phyloP scores from a whole-genome alignment of 2,113 vertebrate genomes.

The Tragelaphus imberbis region DNA sequence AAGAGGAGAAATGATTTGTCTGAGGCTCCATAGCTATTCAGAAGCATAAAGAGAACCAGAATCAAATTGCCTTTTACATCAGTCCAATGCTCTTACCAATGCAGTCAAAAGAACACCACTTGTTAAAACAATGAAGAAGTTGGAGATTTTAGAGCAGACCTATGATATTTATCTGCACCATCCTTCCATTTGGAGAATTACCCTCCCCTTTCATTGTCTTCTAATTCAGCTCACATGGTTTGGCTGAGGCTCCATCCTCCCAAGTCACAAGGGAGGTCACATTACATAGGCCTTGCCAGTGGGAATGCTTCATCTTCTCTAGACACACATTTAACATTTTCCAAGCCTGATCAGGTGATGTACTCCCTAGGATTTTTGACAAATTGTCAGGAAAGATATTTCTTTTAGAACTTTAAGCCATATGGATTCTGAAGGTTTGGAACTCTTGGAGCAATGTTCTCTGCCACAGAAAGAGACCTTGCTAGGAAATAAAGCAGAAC shows the following conservation, averaged over 20 bases:
- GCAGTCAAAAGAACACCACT: not conserved
- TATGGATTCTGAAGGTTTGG: not conserved
- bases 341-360: not conserved
- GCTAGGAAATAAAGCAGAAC: not conserved
- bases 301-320: not conserved
- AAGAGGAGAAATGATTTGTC: not conserved
- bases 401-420: not conserved
- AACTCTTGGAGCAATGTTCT: not conserved
- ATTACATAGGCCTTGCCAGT: not conserved
- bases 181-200: not conserved
- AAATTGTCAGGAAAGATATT: not conserved
- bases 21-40: not conserved
- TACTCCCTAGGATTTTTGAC: not conserved
- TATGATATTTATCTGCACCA: not conserved
- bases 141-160: not conserved
- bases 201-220: not conserved
- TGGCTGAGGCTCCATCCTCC: not conserved
- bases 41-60: not conserved
- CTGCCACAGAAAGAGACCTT: not conserved
- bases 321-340: not conserved
- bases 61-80: not conserved
- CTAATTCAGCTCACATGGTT: not conserved
- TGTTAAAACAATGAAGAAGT: not conserved
- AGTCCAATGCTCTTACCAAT: not conserved
- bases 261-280: not conserved